Base-by-base conservation (phyloP, 2,888 invertebrate species). In the Pseudococcus longispinus region DNA sequence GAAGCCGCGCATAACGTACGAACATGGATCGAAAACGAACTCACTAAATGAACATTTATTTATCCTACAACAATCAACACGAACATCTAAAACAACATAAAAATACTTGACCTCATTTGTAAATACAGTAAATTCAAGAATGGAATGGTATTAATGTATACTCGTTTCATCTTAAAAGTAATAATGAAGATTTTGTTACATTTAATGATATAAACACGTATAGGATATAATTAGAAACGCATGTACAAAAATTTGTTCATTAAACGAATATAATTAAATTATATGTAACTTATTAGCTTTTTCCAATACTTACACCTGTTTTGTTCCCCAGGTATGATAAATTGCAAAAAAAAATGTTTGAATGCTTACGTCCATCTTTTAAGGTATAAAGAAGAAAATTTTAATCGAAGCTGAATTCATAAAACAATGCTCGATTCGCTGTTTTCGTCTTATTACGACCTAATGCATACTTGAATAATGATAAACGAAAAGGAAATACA, bases 21-120 rank as follows among this genome's bases (percentile, higher is more conserved):
- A n/a, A n/a, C n/a, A n/a, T n/a, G n/a, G n/a, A n/a, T n/a, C 2
- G 26, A 8, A 70, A 29, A 15, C 13, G 70, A 70, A 32, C 29
- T 70, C 70, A 70, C 70, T 29, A 29, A 70, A 70, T 29, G 70
- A 70, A 70, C 32, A 32, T 70, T 70, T 70, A 70, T 70, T 70
- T 29, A 70, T 70, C 29, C 70, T 70, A 26, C 15, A 65, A 70
- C 70, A 70, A 70, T 29, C 70, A 70, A 70, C 18, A 70, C 70
- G 70, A 70, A 70, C 32, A 29, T 70, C 32, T 26, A 70, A 70
- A 70, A 70, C 32, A 70, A 70, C 70, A 20, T 29, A 70, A 29
- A 70, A 29, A 70, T 29, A 70, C 70, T 70, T 29, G 29, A 70
- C 70, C 18, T 70, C 70, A 70, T 18, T 70, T 29, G 18, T 29